A percentile compares a stretch with the other conserved stretches of the same genome.
These are phyloP conservation scores for Montifringilla adamsi DNA, from an alignment of 2,113 vertebrate species.

Conservation along the genomic window DNA sequence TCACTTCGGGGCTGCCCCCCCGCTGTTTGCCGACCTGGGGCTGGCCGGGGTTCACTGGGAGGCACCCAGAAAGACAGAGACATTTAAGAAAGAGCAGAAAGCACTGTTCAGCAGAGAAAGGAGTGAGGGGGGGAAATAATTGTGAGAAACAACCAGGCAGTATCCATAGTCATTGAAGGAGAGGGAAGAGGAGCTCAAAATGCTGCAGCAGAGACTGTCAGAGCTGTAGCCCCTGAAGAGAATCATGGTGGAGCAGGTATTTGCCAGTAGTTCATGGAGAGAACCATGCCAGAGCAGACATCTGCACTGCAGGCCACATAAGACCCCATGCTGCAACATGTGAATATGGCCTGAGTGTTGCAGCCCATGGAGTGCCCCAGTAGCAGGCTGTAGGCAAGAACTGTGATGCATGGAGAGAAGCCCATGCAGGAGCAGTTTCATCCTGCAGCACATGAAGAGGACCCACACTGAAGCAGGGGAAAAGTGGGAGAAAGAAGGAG, in stretches of 20 bases:
- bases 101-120: not conserved
- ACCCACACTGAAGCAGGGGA: not conserved
- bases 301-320: not conserved
- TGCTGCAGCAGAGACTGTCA: fast-evolving
- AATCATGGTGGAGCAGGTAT: not conserved
- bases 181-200: fast-evolving
- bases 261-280: not conserved
- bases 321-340: fast-evolving
- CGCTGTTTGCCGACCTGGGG: too few species aligned
- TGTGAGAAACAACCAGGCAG: fast-evolving
- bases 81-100: not conserved
- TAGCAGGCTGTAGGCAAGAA: not conserved
- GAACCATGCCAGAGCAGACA: not conserved
- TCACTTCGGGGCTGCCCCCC: too few species aligned
- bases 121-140: not conserved
- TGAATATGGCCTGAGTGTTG: not conserved
- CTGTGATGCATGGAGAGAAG: not conserved
- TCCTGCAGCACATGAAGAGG: not conserved
- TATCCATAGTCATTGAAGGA: not conserved
- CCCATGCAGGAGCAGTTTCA: not conserved
- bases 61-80: too few species aligned
- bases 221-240: not conserved
- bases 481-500: not conserved
- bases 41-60: too few species aligned
- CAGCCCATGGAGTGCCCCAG: not conserved